Conservation (phyloP, 2,113 vertebrate species). For the Loxodonta africana region DNA sequence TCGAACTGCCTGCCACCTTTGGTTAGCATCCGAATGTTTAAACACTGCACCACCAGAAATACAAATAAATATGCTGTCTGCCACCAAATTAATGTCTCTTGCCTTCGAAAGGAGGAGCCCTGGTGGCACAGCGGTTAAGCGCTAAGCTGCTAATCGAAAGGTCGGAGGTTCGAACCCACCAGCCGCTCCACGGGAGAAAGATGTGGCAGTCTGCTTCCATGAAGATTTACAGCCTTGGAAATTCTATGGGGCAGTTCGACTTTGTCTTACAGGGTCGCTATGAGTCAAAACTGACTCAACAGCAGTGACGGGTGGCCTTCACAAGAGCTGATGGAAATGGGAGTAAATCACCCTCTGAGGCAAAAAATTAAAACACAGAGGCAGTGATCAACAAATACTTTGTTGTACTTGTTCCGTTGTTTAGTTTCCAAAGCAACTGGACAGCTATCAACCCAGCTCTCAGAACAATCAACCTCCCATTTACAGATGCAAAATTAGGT, state of each 20-base stretch:
- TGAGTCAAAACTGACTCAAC: too few relatives aligned
- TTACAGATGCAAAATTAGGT: background rate
- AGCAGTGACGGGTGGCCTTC: too few relatives aligned
- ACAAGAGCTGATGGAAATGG: background rate
- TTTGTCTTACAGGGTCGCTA: too few relatives aligned
- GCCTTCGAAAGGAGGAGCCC: background rate
- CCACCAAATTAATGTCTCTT: background rate
- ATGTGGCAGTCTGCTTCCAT: too few relatives aligned
- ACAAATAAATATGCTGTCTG: background rate
- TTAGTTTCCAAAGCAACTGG: background rate
- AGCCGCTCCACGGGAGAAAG: too few relatives aligned
- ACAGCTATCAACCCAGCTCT: background rate
- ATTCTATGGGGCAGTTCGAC: too few relatives aligned
- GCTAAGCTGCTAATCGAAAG: too few relatives aligned
- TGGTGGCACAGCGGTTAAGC: too few relatives aligned
- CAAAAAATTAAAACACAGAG: background rate
- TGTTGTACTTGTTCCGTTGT: background rate
- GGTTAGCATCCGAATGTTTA: too few relatives aligned
- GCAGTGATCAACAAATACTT: background rate
- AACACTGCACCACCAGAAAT: background rate
- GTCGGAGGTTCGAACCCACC: too few relatives aligned
- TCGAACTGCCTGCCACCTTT: too few relatives aligned
- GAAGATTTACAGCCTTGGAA: too few relatives aligned
- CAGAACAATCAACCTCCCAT: background rate
- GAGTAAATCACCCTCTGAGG: background rate